Evolutionary conservation across 2,888 invertebrate genomes (phyloP), one percentile per base, ranked within the genome.

Genomic region (Microchrysa polita): DNA sequence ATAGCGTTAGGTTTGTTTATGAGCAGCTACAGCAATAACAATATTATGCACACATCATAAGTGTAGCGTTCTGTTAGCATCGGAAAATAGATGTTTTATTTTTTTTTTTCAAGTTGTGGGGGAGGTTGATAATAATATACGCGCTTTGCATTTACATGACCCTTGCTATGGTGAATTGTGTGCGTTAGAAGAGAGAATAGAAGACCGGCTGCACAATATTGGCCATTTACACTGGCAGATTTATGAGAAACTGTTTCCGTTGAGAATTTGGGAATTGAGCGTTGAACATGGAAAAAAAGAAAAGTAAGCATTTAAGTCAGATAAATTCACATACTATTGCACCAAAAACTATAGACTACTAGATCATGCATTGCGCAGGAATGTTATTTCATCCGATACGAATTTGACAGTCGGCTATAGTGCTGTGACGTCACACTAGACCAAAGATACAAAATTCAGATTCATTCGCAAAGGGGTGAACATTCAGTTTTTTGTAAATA

Each of bases 221-320:
- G 27, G 67, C 67, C 22, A 52, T 67, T 67, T 27, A 52, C 14
- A 16, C 53, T 67, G 67, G 67, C 67, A 67, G 53, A 67, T 67
- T 67, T 67, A 67, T 67, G 53, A 53, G 52, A 67, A 67, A 67
- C 27, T 52, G 53, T 52, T 67, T 67, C 67, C 67, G 67, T 27
- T 67, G 67, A 53, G 67, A 67, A 67, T 67, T 67, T 10, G 61
- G 40, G 18, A 16, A n/a, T 16, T n/a, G 16, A 23, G n/a, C 1
- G 60, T 61, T 61, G 61, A 61, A 48, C 27, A 34, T 34, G 7
- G 27, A 34, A 34, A 34, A 34, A 34, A 34, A 34, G 7, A 34
- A 34, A 34, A 34, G n/a, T n/a, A n/a, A n/a, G n/a, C n/a, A n/a
- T n/a, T n/a, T n/a, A n/a, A n/a, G n/a, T n/a, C n/a, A n/a, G n/a